These are phyloP conservation scores for Raphicerus campestris DNA, from an alignment of 2,113 vertebrate species.

Conservation along the genomic window DNA sequence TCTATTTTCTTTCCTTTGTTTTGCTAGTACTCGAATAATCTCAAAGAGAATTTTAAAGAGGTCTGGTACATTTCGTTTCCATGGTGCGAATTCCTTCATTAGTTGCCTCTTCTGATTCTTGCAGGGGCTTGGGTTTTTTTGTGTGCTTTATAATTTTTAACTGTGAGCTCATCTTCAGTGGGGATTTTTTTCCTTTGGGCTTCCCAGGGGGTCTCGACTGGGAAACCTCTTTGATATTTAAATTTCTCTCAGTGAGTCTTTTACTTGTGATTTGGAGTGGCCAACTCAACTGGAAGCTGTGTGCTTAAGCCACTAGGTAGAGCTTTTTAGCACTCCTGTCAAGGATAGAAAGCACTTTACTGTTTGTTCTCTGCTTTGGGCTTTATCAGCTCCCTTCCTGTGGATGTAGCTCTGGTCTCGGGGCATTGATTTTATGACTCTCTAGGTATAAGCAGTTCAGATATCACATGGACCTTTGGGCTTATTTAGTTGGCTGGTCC, in stretches of 20 bases:
- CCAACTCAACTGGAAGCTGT: too few species aligned
- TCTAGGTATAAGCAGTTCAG: not conserved
- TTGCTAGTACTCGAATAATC: not conserved
- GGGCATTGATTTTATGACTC: not conserved
- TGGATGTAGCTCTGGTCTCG: not conserved
- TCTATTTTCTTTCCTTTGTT: conserved; percentile 1
- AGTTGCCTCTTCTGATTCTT: not conserved
- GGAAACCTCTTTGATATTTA: not conserved
- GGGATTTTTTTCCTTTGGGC: not conserved
- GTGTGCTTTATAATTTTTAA: conserved; percentile 11
- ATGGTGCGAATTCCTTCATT: not conserved
- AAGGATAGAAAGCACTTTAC: not conserved
- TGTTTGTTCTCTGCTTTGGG: not conserved
- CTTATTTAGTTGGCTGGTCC: not conserved
- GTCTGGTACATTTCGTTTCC: not conserved
- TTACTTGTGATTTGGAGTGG: not conserved
- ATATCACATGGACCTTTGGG: not conserved
- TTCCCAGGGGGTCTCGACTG: not conserved
- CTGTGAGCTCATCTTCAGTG: not conserved
- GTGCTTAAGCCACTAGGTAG: not conserved
- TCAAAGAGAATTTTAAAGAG: not conserved
- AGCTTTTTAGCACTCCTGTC: not conserved
- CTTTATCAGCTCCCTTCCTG: not conserved
- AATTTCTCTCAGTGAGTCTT: not conserved
- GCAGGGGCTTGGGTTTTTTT: not conserved